phyloP scores from a whole-genome alignment of 2,797 vertebrate genomes.

The Rhyacichthys aspro region DNA sequence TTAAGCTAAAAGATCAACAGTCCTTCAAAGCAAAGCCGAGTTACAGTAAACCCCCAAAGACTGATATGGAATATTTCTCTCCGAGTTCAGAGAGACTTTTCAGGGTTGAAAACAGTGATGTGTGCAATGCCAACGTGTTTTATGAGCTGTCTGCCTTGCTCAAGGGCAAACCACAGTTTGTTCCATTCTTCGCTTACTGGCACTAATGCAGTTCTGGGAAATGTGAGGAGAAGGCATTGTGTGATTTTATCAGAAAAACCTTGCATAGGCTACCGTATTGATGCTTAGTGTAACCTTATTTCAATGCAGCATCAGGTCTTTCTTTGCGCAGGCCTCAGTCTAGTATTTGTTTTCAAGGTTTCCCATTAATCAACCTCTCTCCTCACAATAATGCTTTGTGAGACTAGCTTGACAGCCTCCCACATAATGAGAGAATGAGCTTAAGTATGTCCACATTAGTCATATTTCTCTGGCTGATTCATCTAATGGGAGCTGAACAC shows the following conservation, averaged over 20 bases:
- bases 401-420: constrained; percentile 33
- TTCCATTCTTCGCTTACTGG: constrained; percentile 17
- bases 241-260: constrained; percentile 20
- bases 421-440: constrained; percentile 31
- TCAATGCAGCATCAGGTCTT: constrained; percentile 14
- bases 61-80: too few relatives aligned
- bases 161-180: constrained; percentile 24
- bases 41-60: too few relatives aligned
- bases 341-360: constrained; percentile 34
- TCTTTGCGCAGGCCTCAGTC: constrained; percentile 12
- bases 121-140: constrained; percentile 21
- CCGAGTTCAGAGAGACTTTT: constrained; percentile 31
- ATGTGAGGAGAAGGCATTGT: constrained; percentile 8
- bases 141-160: constrained; percentile 42
- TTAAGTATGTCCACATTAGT: constrained; percentile 30
- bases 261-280: constrained; percentile 25
- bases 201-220: constrained; percentile 13
- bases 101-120: constrained; percentile 24
- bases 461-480: constrained; percentile 19
- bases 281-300: constrained; percentile 25
- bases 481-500: constrained; percentile 14
- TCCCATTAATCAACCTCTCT: constrained; percentile 26
- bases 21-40: too few relatives aligned
- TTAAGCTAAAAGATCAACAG: too few relatives aligned
- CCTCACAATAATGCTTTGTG: constrained; percentile 27